Evolutionary conservation across 2,797 vertebrate species (phyloP), one percentile per base, ranked within the genome.

Genomic region (Oreortyx pictus): DNA sequence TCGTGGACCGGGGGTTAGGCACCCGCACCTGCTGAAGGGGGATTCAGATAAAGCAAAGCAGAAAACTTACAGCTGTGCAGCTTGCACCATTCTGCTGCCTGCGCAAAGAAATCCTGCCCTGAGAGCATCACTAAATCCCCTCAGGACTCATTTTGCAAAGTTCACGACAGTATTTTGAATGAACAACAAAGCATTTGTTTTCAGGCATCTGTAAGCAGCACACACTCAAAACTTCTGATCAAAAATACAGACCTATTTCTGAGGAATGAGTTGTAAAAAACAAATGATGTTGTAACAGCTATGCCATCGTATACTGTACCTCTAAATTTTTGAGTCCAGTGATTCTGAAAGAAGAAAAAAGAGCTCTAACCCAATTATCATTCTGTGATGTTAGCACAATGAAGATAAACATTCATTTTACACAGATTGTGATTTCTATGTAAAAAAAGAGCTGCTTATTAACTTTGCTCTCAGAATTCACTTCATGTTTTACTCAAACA

Each of bases 401-500:
- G 18, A 27, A 74, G 61, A 39, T 37, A 54, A 41, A 20, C 16
- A 29, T 66, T 47, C 20, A 31, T 43, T 62, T 62, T 31, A 62
- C 8, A 39, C 27, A 41, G 39, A 62, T 14, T 62, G 17, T 41
- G 25, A 43, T 18, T 43, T 62, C 13, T 85, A 61, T 33, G 19
- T 39, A 39, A 41, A 5, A 61, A 8, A 57, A 67, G 33, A n/a
- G 33, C 13, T 46, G 23, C 37, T 46, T 35, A 66, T 13, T 65
- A 20, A 49, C 89, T 84, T 86, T 29, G 16, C 59, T 89, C 86
- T 81, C 56, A 68, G 39, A 43, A 64, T 90, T 90, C n/a, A 81
- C 80, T 82, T 85, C 64, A 89, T 82, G 73, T 74, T 85, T 90
- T 50, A 92, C 79, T 72, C 77, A 88, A 75, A 78, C 41, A 67